Evolutionary conservation across 2,113 vertebrate genomes (phyloP), one percentile per base, ranked within the genome.

Genomic region (Saimiri boliviensis): DNA sequence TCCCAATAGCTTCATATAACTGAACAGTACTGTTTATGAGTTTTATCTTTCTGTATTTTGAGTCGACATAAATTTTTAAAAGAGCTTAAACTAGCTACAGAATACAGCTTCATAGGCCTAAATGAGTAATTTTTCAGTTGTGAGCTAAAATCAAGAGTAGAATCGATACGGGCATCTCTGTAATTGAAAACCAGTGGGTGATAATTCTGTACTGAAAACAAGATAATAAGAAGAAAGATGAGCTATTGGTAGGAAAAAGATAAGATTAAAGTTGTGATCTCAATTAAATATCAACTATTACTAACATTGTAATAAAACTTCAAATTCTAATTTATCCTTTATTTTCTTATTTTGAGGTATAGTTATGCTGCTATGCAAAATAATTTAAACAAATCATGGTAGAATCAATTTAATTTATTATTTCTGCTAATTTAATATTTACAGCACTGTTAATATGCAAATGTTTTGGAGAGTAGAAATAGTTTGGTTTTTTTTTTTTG

Each of bases 131-230:
- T 98, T 99, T 99, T 99, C 98, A 98, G 98, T 98, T 98, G 95
- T 81, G 52, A 98, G 98, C 98, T 98, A 98, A 98, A 98, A 99
- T 98, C 98, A 98, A 98, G 98, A 93, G 92, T 82, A 97, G 97
- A 98, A 99, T 99, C 98, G 99, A 99, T 99, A 98, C 96, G 95
- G 97, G 97, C 97, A 98, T 98, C 86, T 77, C 98, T 98, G 98
- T 99, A 99, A 99, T 99, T 98, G 98, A 99, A 99, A 99, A 98
- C 96, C 98, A 99, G 99, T 98, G 98, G 98, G 99, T 98, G 98
- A 98, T 98, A 98, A 98, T 98, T 98, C 97, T 98, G 98, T 87
- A 92, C 97, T 97, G 98, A 98, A 99, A 99, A 98, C 98, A 98
- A 98, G 98, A 98, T 99, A 98, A 99, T 98, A 98, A 98, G 98